Evolutionary conservation across 2,797 vertebrate species (phyloP), one percentile per base, ranked within the genome.

Genomic region (Ibycter americanus): DNA sequence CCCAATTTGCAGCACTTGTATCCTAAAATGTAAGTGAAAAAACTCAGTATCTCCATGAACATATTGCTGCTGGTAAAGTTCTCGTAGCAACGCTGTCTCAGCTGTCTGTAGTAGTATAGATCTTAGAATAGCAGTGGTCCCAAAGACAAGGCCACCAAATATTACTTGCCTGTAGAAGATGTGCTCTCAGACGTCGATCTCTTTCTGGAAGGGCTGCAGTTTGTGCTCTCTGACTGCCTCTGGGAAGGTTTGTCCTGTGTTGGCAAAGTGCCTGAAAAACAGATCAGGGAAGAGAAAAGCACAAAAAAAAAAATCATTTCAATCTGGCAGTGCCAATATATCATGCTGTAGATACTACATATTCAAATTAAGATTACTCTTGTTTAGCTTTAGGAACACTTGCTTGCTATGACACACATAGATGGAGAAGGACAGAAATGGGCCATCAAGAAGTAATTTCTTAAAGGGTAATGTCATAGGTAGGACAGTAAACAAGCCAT

Each of bases 121-220:
- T 34, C 40, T 49, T 8, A 38, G 51, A 14, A 40, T 1, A 32
- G 77, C 49, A 52, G 51, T 3, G 19, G 14, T 25, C 52, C 49
- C 4, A 1, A 47, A 46, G 15, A 6, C 23, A 16, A 62, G 47
- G 22, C 27, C 67, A 74, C 49, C 17, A 55, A 26, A 36, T 8
- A n/a, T 32, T 8, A 97, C 98, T 97, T 97, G 96, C 98, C 98
- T 98, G 98, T 93, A 46, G 98, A 97, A 78, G 98, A 96, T 13
- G 98, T 95, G 95, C 98, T 98, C 95, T 98, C 98, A 4, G 98
- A 98, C 0, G 94, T 88, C n/a, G 98, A 98, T 61, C 98, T 98
- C 95, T 98, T 98, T 52, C 98, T 97, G 73, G 98, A 97, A 61
- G 98, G 98, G 80, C 98, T 98, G 93, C 97, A 98, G 32, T n/a